A percentile compares a stretch with the other conserved stretches of the same genome.
Evolutionary conservation across 64 coral and sea anemone genomes (phyloP).

Genomic region (Actinia tenebrosa): DNA sequence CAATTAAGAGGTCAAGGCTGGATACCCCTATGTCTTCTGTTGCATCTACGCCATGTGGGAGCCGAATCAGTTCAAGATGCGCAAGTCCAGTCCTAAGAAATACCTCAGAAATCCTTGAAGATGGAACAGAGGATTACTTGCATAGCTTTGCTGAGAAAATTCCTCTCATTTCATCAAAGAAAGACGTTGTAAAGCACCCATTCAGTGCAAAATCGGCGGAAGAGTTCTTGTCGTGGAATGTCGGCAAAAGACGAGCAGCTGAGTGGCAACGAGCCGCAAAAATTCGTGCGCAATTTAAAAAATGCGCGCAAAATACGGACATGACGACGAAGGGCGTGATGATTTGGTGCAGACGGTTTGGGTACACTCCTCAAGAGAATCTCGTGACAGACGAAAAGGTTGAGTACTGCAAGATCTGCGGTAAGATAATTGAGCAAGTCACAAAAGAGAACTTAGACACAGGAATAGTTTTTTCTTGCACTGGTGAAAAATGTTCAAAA

Average conservation of each 20-base stretch:
- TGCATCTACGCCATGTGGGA: slow-evolving; percentile 42
- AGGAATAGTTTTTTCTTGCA: not conserved
- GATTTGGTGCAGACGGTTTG: slow-evolving; percentile 71
- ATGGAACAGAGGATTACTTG: not conserved
- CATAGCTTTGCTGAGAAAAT: not conserved
- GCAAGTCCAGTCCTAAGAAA: slow-evolving; percentile 57
- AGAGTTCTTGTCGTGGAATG: slow-evolving; percentile 66
- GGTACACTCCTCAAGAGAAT: slow-evolving; percentile 43
- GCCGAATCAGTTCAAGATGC: slow-evolving; percentile 47
- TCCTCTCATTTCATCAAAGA: slow-evolving; percentile 58
- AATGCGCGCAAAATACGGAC: slow-evolving; percentile 14
- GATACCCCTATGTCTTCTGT: slow-evolving; percentile 46
- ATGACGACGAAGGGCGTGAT: slow-evolving; percentile 65
- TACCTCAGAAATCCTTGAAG: not conserved
- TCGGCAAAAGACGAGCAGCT: slow-evolving; percentile 79
- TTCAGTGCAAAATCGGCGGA: slow-evolving; percentile 58
- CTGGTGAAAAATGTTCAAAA: not conserved
- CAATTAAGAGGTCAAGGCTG: slow-evolving; percentile 48
- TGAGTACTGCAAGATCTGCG: slow-evolving; percentile 48
- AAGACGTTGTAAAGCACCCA: slow-evolving; percentile 31
- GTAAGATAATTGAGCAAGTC: not conserved
- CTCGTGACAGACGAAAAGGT: not conserved
- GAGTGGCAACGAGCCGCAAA: slow-evolving; percentile 83
- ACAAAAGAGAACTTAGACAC: not conserved
- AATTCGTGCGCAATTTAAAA: slow-evolving; percentile 35